Conservation (phyloP, 2,797 vertebrate genomes). For the Sebastolobus alascanus region DNA sequence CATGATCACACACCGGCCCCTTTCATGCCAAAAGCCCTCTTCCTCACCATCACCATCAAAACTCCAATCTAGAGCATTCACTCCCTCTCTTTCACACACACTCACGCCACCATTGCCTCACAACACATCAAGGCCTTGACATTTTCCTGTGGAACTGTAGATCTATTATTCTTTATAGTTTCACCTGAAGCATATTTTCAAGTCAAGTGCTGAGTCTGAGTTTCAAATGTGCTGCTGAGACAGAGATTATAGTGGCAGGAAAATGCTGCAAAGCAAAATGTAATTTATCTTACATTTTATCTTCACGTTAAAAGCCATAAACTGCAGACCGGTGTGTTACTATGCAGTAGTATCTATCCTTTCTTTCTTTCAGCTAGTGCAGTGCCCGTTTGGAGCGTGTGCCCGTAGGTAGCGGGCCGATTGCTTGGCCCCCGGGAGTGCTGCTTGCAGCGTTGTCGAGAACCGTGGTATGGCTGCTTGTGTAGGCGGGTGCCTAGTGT, state of each 20-base stretch:
- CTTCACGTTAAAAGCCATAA: not conserved
- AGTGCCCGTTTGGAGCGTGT: too few species aligned
- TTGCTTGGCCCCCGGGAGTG: too few species aligned
- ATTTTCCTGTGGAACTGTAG: constrained; percentile 39
- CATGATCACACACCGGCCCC: constrained; percentile 81
- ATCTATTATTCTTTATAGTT: constrained; percentile 37
- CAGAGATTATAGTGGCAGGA: constrained; percentile 5
- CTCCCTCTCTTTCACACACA: constrained; percentile 25
- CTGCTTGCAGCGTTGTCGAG: too few species aligned
- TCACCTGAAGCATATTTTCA: constrained; percentile 36
- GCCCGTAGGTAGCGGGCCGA: accelerated
- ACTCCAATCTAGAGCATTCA: constrained; percentile 57
- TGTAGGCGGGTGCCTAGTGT: too few species aligned
- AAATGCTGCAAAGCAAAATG: constrained; percentile 12
- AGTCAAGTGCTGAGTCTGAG: constrained; percentile 12
- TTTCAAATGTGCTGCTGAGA: constrained; percentile 32
- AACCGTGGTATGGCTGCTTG: too few species aligned
- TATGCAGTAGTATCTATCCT: too few species aligned
- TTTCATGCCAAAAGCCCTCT: constrained; percentile 81
- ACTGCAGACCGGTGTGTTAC: not conserved
- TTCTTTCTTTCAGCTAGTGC: too few species aligned
- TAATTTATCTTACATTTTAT: not conserved
- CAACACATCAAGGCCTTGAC: constrained; percentile 58
- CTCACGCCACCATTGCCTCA: constrained; percentile 23
- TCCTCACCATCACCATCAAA: constrained; percentile 76